phyloP scores from a whole-genome alignment of 2,888 invertebrate species.

The Kuschelorhynchus macadamiae region DNA sequence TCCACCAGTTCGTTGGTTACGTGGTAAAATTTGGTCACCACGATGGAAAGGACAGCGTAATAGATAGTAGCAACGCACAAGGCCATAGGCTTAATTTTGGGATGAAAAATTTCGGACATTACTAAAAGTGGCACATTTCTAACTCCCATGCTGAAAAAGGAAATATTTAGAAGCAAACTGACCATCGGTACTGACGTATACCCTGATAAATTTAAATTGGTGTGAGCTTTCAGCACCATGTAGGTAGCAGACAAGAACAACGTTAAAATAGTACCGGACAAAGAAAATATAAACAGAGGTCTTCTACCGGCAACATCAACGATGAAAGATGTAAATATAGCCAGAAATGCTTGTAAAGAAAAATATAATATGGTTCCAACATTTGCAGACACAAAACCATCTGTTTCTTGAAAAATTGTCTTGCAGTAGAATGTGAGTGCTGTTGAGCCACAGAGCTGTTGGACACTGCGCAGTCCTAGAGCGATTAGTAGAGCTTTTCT shows the following conservation, averaged over 20 bases:
- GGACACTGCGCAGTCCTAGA: slow-evolving; percentile 71
- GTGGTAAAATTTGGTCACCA: slow-evolving; percentile 70
- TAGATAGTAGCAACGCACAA: slow-evolving; percentile 72
- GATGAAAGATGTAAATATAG: slow-evolving; percentile 72
- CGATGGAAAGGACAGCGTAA: slow-evolving; percentile 69
- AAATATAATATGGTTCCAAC: slow-evolving; percentile 62
- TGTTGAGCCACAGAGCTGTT: slow-evolving; percentile 74
- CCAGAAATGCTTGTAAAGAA: slow-evolving; percentile 72
- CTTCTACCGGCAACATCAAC: slow-evolving; percentile 73
- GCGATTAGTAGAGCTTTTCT: slow-evolving; percentile 76
- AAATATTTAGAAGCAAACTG: slow-evolving; percentile 69
- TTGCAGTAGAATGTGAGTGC: slow-evolving; percentile 76
- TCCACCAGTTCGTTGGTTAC: slow-evolving; percentile 65
- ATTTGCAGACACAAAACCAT: slow-evolving; percentile 66
- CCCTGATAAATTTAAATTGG: slow-evolving; percentile 61
- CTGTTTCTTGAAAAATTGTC: slow-evolving; percentile 66
- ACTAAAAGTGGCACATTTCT: slow-evolving; percentile 71
- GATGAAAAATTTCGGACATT: slow-evolving; percentile 72
- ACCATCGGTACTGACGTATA: slow-evolving; percentile 68
- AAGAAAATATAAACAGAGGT: slow-evolving; percentile 71
- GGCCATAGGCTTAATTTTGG: slow-evolving; percentile 72
- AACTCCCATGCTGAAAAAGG: slow-evolving; percentile 71
- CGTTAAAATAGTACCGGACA: slow-evolving; percentile 66
- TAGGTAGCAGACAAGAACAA: slow-evolving; percentile 66
- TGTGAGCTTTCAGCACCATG: slow-evolving; percentile 67